Evolutionary conservation across 2,113 vertebrate species (phyloP).

Genomic region (Hippopotamus amphibius): DNA sequence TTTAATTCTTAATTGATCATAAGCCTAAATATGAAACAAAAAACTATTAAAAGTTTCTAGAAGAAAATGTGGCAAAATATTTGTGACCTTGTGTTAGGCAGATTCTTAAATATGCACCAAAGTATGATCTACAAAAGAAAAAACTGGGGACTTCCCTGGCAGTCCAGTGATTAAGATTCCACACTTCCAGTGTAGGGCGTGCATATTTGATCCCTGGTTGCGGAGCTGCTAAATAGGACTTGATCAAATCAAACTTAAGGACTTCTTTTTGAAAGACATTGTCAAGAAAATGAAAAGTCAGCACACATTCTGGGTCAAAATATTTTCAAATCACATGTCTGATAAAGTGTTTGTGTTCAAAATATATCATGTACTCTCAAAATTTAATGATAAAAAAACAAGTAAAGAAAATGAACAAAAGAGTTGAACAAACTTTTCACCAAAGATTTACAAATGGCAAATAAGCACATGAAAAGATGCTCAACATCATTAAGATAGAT

Average conservation of each 20-base stretch:
- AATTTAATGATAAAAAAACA: conserved; percentile 12
- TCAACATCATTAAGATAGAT: not conserved
- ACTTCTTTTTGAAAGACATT: not conserved
- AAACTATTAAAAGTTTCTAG: not conserved
- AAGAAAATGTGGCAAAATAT: not conserved
- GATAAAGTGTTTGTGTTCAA: not conserved
- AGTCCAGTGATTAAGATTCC: no score
- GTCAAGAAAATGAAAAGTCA: not conserved
- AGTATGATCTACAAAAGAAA: no score
- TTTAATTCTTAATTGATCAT: no score
- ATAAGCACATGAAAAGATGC: not conserved
- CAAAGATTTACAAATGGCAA: not conserved
- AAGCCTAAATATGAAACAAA: no score
- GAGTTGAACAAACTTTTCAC: not conserved
- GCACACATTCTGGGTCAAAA: not conserved
- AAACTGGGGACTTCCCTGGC: no score
- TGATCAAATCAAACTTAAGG: no score
- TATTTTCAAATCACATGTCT: not conserved
- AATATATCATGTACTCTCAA: not conserved
- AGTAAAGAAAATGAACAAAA: not conserved
- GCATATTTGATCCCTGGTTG: no score
- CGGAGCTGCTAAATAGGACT: no score
- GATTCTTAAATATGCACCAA: no score
- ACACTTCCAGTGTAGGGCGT: no score
- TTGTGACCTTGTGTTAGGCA: not conserved